Conservation (phyloP, 2,113 vertebrate species). For the Clarias macrocephalus region DNA sequence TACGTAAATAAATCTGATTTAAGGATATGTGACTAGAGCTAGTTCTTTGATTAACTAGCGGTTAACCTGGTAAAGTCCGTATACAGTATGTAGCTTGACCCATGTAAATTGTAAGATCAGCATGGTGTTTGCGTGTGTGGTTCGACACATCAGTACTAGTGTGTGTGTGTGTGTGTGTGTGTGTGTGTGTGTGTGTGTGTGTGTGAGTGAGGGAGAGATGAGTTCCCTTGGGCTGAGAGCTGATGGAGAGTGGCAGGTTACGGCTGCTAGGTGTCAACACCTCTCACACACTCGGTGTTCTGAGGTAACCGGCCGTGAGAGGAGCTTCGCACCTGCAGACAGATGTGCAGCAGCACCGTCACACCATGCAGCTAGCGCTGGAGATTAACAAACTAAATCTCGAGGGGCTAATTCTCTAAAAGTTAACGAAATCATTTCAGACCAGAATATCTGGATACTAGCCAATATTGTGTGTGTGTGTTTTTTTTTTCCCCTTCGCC, state of each 20-base stretch:
- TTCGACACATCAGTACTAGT: neutral
- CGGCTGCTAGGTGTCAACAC: conserved; percentile 57
- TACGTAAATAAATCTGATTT: neutral
- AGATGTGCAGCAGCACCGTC: conserved; percentile 15
- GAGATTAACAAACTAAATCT: neutral
- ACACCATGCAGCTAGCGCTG: neutral
- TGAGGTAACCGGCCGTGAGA: conserved; percentile 47
- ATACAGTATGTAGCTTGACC: neutral
- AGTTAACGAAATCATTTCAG: neutral
- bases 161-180: neutral
- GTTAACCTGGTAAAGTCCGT: neutral
- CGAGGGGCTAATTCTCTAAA: neutral
- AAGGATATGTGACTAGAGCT: neutral
- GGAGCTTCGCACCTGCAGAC: conserved; percentile 50
- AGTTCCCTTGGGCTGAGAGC: conserved; percentile 37
- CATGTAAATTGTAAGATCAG: neutral
- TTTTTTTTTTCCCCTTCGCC: neutral
- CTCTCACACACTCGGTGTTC: conserved; percentile 45
- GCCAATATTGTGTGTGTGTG: neutral
- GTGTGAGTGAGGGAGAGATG: conserved; percentile 1
- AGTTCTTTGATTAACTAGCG: neutral
- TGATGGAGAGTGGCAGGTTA: conserved; percentile 50
- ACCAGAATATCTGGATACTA: neutral
- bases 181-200: neutral
- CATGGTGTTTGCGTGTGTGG: neutral